Evolutionary conservation across 1,140 invertebrate species (phyloP).

Genomic region (Tachypleus tridentatus): DNA sequence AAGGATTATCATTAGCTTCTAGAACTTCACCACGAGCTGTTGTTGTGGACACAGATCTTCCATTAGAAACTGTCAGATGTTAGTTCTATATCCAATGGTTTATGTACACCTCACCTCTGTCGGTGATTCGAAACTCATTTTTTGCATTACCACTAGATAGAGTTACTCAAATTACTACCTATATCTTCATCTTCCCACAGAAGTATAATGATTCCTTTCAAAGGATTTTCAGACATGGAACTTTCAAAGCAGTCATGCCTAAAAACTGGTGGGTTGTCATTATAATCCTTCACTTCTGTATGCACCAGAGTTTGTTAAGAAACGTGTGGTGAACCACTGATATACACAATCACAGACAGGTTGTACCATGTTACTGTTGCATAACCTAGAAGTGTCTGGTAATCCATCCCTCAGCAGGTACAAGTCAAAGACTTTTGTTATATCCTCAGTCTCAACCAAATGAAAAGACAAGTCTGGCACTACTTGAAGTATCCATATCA

Average conservation of each 20-base stretch:
- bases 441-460: constrained; percentile 44
- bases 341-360: constrained; percentile 85
- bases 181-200: constrained; percentile 37
- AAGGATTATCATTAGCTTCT: constrained; percentile 68
- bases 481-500: constrained; percentile 42
- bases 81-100: constrained; percentile 32
- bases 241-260: constrained; percentile 50
- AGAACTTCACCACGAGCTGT: constrained; percentile 55
- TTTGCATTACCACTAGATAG: constrained; percentile 26
- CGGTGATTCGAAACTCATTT: constrained; percentile 27
- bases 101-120: constrained; percentile 33
- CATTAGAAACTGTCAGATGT: constrained; percentile 58
- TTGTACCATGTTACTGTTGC: constrained; percentile 90
- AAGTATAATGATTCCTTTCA: constrained; percentile 61
- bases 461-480: constrained; percentile 25
- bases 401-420: constrained; percentile 78
- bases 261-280: constrained; percentile 75
- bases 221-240: constrained; percentile 59
- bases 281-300: constrained; percentile 87
- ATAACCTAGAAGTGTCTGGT: constrained; percentile 61
- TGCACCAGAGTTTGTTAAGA: constrained; percentile 90
- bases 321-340: constrained; percentile 80
- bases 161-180: constrained; percentile 19
- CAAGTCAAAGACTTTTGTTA: constrained; percentile 62
- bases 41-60: constrained; percentile 59